Percentiles rank a stretch among this genome's conserved stretches.
phyloP scores from a whole-genome alignment of 2,113 vertebrate species.

The Falcunculus frontatus region DNA sequence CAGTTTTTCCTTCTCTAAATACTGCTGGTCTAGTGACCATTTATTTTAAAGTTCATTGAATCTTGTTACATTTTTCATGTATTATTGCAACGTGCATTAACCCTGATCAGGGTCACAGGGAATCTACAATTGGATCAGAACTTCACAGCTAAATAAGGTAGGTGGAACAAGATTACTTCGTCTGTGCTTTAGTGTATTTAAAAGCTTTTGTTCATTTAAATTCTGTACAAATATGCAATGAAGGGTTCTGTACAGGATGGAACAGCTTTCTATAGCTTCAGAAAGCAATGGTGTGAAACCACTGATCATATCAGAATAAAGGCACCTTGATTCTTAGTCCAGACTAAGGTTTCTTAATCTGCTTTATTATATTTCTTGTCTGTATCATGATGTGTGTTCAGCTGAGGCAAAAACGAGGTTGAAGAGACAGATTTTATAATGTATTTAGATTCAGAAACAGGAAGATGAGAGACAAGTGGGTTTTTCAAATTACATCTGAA shows the following conservation, averaged over 20 bases:
- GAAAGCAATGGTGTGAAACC: not conserved
- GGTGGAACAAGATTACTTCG: not conserved
- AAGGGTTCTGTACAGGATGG: not conserved
- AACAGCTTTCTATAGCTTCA: not conserved
- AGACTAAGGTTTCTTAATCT: not conserved
- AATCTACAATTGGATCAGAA: not conserved
- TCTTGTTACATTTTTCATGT: not conserved
- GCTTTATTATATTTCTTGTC: not conserved
- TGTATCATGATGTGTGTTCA: not conserved
- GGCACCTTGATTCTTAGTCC: not conserved
- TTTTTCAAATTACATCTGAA: not conserved
- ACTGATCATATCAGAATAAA: not conserved
- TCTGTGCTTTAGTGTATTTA: not conserved
- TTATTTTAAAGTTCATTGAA: not conserved
- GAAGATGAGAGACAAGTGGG: not conserved
- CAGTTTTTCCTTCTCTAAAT: not conserved
- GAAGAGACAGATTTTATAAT: not conserved
- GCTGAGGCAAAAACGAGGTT: not conserved
- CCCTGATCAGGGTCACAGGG: not conserved
- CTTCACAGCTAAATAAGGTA: not conserved
- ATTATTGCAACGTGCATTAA: not conserved
- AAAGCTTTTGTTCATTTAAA: not conserved
- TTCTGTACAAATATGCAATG: not conserved
- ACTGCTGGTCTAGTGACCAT: not conserved
- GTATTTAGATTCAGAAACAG: not conserved